Conservation (phyloP, 2,888 invertebrate genomes). For the Philopedon plagiatum region DNA sequence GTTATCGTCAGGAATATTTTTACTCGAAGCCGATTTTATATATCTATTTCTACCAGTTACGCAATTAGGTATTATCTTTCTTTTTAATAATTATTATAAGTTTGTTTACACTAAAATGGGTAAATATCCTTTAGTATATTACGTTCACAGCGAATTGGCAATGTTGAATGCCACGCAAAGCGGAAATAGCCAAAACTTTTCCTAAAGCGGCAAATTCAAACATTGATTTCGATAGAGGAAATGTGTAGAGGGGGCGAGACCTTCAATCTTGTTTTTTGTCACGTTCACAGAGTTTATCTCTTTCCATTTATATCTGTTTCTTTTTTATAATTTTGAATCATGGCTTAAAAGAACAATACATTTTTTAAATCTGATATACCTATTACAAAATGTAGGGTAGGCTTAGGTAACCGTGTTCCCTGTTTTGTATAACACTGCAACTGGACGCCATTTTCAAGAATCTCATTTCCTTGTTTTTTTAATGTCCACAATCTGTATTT, state of each 20-base stretch:
- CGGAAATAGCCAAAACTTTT: constrained; percentile 6
- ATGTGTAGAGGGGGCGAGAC: not conserved
- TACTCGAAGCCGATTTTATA: too few species aligned
- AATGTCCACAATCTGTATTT: too few species aligned
- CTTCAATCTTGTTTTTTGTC: not conserved
- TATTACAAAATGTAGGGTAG: too few species aligned
- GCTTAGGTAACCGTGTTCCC: not conserved
- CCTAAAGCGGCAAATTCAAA: constrained; percentile 26
- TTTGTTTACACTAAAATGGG: too few species aligned
- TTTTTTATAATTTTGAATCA: not conserved
- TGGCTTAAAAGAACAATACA: not conserved
- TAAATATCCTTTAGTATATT: too few species aligned
- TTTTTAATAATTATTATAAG: too few species aligned
- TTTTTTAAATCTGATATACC: not conserved
- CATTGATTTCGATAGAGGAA: not conserved
- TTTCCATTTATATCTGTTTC: not conserved
- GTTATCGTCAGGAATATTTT: too few species aligned
- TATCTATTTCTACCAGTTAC: too few species aligned
- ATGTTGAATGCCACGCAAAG: not conserved
- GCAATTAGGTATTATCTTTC: too few species aligned
- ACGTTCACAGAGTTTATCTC: not conserved
- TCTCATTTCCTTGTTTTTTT: too few species aligned
- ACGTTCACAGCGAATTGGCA: not conserved
- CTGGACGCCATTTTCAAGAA: not conserved
- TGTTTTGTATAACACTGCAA: not conserved